Base-by-base conservation (phyloP, 2,888 invertebrate species). In the Tupiocoris notatus region DNA sequence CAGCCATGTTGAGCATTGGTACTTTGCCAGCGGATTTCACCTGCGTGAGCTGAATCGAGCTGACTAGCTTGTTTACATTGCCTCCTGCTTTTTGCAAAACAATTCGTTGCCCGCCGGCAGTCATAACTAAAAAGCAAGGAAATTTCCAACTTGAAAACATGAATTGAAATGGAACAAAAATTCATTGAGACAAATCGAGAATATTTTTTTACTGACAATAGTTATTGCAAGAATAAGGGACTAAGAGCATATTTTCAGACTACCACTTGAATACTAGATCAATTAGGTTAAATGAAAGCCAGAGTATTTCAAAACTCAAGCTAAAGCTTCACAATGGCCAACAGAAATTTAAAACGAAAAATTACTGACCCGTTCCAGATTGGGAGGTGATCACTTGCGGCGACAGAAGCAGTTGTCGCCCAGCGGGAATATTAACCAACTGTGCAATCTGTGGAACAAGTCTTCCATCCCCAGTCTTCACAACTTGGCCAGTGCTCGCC, bases 341-440 rank as follows among this genome's bases (percentile, higher is more conserved):
- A 39, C 39, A 39, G 3, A 39, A 3, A 39, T 39, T 39, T 39
- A 39, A 12, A 3, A 39, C 12, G 12, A 39, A 39, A 39, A 39
- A 7, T 39, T 62, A 25, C 61, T 62, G 9, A 73, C 73, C 73
- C 21, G 77, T 67, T 63, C 75, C 75, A 39, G 73, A 59, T 61
- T 75, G 77, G 23, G 77, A 74, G 1, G 77, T 57, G 22, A 79
- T 78, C 62, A 80, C 81, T 56, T 82, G 81, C 9, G 82, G 81
- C 1, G 90, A 88, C 67, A 90, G 83, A 78, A 91, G 85, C 80
- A 90, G 86, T 83, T 91, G 91, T 81, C 90, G 89, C 7, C 92
- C 92, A 70, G 88, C 86, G 22, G 89, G 86, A 3, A 90, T 90
- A 83, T 92, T 91, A 65, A 92, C 90, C 68, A 92, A 85, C 82